phyloP scores from a whole-genome alignment of 2,113 vertebrate genomes.

The Ciconia boyciana region DNA sequence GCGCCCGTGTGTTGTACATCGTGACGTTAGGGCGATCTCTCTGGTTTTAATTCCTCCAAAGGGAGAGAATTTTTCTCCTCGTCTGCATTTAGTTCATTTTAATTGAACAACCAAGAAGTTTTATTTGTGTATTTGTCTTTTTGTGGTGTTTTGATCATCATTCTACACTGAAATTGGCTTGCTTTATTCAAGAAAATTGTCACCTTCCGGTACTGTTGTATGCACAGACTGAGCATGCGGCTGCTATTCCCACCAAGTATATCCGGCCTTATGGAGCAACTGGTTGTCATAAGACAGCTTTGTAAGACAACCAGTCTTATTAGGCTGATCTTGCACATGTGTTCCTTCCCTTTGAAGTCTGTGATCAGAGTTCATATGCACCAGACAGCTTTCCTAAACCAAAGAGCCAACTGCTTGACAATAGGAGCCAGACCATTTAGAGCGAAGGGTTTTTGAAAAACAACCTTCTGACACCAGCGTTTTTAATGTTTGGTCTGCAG shows the following conservation, averaged over 20 bases:
- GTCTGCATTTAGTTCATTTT: background rate
- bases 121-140: background rate
- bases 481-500: constrained; percentile 4
- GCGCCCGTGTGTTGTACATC: accelerated
- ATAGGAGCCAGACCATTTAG: background rate
- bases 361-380: constrained; percentile 23
- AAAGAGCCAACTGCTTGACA: constrained; percentile 10
- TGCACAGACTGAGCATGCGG: background rate
- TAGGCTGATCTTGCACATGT: constrained; percentile 31
- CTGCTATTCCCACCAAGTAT: background rate
- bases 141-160: background rate
- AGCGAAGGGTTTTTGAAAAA: background rate
- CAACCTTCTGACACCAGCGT: background rate
- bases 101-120: background rate
- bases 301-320: background rate
- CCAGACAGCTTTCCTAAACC: constrained; percentile 20
- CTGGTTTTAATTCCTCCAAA: background rate
- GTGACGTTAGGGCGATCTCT: background rate
- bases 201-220: background rate
- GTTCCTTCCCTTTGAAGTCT: constrained; percentile 58
- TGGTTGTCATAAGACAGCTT: background rate
- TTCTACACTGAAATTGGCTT: background rate
- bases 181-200: background rate
- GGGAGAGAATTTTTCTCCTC: background rate
- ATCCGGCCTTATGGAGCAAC: background rate